phyloP scores from a whole-genome alignment of 92 coral and sea anemone genomes.

The Phenganax subtilis region DNA sequence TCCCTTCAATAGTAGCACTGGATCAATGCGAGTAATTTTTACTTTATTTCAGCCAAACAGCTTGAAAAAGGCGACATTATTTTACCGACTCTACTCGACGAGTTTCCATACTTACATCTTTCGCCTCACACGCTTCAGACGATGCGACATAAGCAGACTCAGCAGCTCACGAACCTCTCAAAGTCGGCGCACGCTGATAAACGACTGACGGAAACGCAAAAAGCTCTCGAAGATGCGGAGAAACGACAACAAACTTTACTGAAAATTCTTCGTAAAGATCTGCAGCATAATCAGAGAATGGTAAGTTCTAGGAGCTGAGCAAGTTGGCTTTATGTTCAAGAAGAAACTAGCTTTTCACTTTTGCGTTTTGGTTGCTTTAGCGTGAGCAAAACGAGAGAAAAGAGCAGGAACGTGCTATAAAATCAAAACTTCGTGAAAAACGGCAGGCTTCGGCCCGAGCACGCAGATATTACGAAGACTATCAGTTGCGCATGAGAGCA shows the following conservation, averaged over 20 bases:
- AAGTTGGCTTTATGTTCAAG: neutral
- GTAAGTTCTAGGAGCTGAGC: constrained; percentile 39
- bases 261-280: constrained; percentile 76
- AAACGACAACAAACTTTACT: constrained; percentile 74
- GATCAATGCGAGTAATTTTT: neutral
- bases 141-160: constrained; percentile 91
- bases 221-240: constrained; percentile 84
- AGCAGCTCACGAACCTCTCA: constrained; percentile 65
- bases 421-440: constrained; percentile 71
- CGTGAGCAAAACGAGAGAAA: constrained; percentile 79
- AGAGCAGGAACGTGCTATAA: constrained; percentile 75
- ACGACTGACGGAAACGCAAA: constrained; percentile 69
- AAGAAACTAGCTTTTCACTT: neutral
- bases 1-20: no score
- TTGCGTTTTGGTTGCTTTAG: constrained; percentile 42
- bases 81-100: constrained; percentile 83
- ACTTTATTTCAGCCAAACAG: constrained; percentile 19
- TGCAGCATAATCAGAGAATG: constrained; percentile 87
- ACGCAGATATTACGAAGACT: constrained; percentile 92
- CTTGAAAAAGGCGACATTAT: constrained; percentile 45
- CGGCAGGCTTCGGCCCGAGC: constrained; percentile 98
- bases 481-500: constrained; percentile 95
- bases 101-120: constrained; percentile 94
- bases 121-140: constrained; percentile 95
- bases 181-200: constrained; percentile 58